A percentile compares a stretch with the other conserved stretches of the same genome.
Conservation (phyloP, 2,888 invertebrate species). For the Aromia moschata region DNA sequence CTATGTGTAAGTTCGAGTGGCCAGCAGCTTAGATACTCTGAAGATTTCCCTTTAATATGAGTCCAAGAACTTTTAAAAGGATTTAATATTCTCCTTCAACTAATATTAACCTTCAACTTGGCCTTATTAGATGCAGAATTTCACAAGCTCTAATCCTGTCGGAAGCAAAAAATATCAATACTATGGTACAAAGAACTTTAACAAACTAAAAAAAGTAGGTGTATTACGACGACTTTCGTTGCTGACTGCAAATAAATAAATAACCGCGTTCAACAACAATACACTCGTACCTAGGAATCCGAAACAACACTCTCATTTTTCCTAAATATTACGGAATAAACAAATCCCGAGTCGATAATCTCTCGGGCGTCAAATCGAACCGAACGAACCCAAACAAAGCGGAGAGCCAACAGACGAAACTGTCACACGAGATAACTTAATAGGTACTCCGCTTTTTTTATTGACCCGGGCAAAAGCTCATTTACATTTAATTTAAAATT, state of each 20-base stretch:
- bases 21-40: no score
- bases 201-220: no score
- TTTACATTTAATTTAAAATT: conserved; percentile 43
- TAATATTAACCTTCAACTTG: no score
- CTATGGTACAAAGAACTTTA: no score
- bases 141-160: no score
- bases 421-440: conserved; percentile 39
- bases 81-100: no score
- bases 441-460: conserved; percentile 37
- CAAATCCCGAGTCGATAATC: conserved; percentile 9
- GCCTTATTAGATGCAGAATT: no score
- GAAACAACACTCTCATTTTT: conserved; percentile 3
- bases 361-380: conserved; percentile 25
- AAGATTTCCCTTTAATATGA: no score
- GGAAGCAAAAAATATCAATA: no score
- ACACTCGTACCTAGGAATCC: conserved; percentile 10
- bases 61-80: no score
- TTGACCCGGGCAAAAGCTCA: conserved; percentile 34
- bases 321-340: not conserved
- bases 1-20: no score
- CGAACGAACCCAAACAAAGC: conserved; percentile 31
- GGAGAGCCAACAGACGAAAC: conserved; percentile 30
- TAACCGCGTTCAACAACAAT: conserved; percentile 11
- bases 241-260: conserved; percentile 21
- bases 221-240: no score